These are phyloP conservation scores for Pelodytes ibericus DNA, from an alignment of 2,797 vertebrate genomes.

Conservation along the genomic window DNA sequence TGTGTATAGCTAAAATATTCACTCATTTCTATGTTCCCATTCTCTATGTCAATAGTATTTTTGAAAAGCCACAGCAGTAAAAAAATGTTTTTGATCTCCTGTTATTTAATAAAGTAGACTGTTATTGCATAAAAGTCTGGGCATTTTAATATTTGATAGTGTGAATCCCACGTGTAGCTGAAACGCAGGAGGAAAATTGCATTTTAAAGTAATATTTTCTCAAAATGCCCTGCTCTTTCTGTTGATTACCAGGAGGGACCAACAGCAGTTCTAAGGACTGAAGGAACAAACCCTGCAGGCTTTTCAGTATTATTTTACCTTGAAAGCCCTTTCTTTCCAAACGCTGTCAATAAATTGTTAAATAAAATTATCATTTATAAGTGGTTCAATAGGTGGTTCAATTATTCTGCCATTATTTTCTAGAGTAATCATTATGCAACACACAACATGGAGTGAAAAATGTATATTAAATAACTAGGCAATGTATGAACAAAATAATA, in stretches of 20 bases:
- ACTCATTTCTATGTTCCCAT: conserved; percentile 14
- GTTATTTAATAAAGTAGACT: conserved; percentile 60
- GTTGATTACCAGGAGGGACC: conserved; percentile 42
- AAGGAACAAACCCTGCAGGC: background rate
- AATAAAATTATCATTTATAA: background rate
- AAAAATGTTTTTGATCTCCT: conserved; percentile 59
- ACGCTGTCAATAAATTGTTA: background rate
- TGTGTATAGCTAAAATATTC: conserved; percentile 17
- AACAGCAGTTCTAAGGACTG: background rate
- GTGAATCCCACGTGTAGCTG: conserved; percentile 60
- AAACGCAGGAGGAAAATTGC: conserved; percentile 61
- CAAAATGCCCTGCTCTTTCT: conserved; percentile 46
- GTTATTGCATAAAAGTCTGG: conserved; percentile 62
- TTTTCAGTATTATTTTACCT: background rate
- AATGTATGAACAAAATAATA: background rate
- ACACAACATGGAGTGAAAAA: background rate
- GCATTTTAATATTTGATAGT: conserved; percentile 68
- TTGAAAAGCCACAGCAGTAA: conserved; percentile 52
- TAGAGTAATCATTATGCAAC: background rate
- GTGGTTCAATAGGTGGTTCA: background rate
- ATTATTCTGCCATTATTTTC: background rate
- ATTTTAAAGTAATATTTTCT: conserved; percentile 60
- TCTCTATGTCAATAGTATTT: conserved; percentile 29
- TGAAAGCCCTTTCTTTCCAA: background rate
- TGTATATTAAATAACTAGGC: background rate